Evolutionary conservation across 2,797 vertebrate genomes (phyloP).

Genomic region (Schizopygopsis pylzovi): DNA sequence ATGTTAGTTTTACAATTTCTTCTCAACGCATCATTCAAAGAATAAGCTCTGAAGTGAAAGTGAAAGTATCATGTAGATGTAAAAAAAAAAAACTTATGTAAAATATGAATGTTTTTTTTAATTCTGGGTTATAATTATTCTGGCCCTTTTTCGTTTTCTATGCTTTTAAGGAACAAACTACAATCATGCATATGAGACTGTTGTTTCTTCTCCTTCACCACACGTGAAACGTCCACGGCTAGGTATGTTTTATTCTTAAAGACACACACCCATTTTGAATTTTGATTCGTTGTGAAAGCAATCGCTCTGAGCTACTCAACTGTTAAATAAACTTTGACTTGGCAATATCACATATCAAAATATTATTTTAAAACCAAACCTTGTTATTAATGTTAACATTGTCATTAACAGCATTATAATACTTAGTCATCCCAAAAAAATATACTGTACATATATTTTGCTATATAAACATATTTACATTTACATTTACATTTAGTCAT

Average conservation of each 20-base stretch:
- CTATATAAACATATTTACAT: no score
- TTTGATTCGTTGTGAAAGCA: neutral
- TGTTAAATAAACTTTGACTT: neutral
- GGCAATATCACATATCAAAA: neutral
- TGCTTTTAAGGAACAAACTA: conserved; percentile 53
- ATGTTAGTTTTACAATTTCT: neutral
- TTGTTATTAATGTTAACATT: neutral
- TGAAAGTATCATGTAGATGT: conserved; percentile 46
- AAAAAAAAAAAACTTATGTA: neutral
- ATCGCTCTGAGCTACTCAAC: neutral
- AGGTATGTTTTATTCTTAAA: conserved; percentile 64
- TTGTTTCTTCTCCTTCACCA: neutral
- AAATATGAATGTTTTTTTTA: neutral
- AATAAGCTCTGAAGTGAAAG: conserved; percentile 49
- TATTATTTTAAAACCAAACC: neutral
- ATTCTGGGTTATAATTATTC: conserved; percentile 14
- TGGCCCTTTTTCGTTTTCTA: neutral
- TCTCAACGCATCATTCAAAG: neutral
- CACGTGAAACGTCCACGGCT: conserved; percentile 69
- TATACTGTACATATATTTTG: no score
- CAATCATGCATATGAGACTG: neutral
- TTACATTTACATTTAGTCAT: no score
- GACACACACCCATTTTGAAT: conserved; percentile 17
- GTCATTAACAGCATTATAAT: neutral
- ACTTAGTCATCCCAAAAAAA: neutral